These are phyloP conservation scores for Azorinus chamasolen DNA, from an alignment of 2,888 invertebrate species.

Conservation along the genomic window DNA sequence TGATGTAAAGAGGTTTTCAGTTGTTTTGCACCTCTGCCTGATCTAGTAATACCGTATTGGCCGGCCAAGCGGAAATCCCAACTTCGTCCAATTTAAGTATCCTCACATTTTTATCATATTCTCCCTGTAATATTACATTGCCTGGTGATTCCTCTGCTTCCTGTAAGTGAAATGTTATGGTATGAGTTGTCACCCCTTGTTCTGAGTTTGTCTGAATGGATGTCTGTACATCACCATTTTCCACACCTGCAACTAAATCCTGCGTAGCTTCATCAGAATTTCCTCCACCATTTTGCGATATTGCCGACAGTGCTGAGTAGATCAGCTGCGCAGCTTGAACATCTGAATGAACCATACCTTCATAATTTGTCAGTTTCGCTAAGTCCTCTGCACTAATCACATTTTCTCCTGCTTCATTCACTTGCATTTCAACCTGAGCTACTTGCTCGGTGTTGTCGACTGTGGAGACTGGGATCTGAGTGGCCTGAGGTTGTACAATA, in stretches of 20 bases:
- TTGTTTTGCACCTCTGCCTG: too few species aligned
- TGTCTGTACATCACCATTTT: conserved; percentile 56
- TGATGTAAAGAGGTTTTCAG: too few species aligned
- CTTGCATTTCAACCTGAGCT: conserved; percentile 55
- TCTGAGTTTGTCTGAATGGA: conserved; percentile 63
- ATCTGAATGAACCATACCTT: conserved; percentile 72
- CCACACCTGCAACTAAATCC: conserved; percentile 27
- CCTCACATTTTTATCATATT: too few species aligned
- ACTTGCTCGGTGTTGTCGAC: conserved; percentile 4
- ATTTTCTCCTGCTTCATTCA: conserved; percentile 74
- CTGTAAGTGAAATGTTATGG: conserved; percentile 77
- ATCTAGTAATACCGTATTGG: too few species aligned
- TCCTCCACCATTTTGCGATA: conserved; percentile 66
- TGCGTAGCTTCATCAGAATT: conserved; percentile 37
- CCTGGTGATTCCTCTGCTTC: conserved; percentile 5
- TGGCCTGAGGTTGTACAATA: conserved; percentile 1
- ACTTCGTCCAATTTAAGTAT: too few species aligned
- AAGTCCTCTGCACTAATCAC: conserved; percentile 79
- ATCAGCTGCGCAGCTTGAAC: conserved; percentile 77
- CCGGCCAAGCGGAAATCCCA: too few species aligned
- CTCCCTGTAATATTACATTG: too few species aligned
- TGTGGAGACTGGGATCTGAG: conserved; percentile 17
- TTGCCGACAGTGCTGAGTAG: conserved; percentile 77
- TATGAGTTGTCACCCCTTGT: conserved; percentile 75
- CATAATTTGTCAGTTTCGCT: conserved; percentile 72